Percentiles rank a stretch among this genome's conserved stretches.
phyloP scores from a whole-genome alignment of 2,113 vertebrate genomes.

The Sterna hirundo region DNA sequence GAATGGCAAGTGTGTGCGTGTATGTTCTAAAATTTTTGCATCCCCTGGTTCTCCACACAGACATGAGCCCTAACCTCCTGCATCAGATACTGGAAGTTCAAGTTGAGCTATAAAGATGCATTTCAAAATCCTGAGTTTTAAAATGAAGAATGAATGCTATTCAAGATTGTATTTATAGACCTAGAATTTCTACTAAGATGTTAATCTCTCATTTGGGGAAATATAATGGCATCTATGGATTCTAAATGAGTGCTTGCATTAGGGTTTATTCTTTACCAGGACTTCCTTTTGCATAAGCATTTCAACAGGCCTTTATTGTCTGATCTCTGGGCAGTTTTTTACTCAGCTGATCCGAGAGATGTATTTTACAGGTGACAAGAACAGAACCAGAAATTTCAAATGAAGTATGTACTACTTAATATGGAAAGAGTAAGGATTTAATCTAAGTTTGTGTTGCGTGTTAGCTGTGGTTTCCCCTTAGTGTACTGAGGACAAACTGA shows the following conservation, averaged over 20 bases:
- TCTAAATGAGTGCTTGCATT: background rate
- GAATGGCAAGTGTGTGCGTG: background rate
- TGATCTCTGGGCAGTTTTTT: background rate
- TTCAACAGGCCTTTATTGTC: background rate
- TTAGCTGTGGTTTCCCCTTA: background rate
- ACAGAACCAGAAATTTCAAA: background rate
- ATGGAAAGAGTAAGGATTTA: background rate
- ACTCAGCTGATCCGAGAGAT: background rate
- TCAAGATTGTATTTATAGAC: background rate
- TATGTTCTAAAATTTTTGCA: background rate
- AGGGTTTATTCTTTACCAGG: background rate
- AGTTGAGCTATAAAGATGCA: background rate
- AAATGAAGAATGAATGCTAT: background rate
- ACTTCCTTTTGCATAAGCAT: background rate
- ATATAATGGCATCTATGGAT: background rate
- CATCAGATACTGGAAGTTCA: background rate
- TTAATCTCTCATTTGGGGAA: background rate
- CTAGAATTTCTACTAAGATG: background rate
- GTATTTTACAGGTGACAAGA: background rate
- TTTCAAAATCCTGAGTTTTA: background rate
- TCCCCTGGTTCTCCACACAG: background rate
- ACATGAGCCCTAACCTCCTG: accelerated
- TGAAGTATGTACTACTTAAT: background rate
- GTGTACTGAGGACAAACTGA: background rate
- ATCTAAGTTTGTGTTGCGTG: background rate